Evolutionary conservation across 2,888 invertebrate genomes (phyloP).

Genomic region (Halocaridina rubra): DNA sequence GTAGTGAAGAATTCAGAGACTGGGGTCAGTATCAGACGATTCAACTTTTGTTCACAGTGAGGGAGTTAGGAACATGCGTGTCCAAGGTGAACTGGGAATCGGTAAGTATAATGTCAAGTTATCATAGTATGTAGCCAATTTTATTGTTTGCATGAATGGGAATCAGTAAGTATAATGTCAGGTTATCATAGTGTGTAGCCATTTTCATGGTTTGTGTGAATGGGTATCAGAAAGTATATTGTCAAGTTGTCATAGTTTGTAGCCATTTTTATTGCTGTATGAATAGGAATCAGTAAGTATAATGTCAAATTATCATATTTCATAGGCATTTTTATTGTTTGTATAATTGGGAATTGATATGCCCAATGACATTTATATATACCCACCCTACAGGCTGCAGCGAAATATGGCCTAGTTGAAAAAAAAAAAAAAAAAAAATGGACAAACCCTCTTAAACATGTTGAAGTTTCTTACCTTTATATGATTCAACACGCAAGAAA

Average conservation of each 20-base stretch:
- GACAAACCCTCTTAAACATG: too few relatives aligned
- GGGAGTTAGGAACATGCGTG: conserved; percentile 22
- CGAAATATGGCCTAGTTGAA: too few relatives aligned
- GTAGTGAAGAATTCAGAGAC: not conserved
- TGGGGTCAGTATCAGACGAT: conserved; percentile 20
- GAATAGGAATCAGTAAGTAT: too few relatives aligned
- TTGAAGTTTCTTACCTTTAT: too few relatives aligned
- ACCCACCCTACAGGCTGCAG: too few relatives aligned
- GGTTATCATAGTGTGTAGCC: too few relatives aligned
- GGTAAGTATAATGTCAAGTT: conserved; percentile 2
- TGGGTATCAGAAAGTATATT: not conserved
- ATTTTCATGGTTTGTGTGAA: too few relatives aligned
- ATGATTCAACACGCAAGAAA: too few relatives aligned
- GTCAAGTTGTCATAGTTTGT: not conserved
- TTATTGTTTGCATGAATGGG: not conserved
- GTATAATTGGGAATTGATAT: too few relatives aligned
- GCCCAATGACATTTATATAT: not conserved
- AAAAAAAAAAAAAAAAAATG: too few relatives aligned
- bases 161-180: not conserved
- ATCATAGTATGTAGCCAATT: not conserved
- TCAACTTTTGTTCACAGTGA: conserved; percentile 32
- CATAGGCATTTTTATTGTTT: too few relatives aligned
- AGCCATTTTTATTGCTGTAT: too few relatives aligned
- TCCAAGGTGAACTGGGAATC: conserved; percentile 22
- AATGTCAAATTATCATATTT: not conserved